These are phyloP conservation scores for Drosophila orosa DNA, from an alignment of 1,140 invertebrate genomes.

Conservation along the genomic window DNA sequence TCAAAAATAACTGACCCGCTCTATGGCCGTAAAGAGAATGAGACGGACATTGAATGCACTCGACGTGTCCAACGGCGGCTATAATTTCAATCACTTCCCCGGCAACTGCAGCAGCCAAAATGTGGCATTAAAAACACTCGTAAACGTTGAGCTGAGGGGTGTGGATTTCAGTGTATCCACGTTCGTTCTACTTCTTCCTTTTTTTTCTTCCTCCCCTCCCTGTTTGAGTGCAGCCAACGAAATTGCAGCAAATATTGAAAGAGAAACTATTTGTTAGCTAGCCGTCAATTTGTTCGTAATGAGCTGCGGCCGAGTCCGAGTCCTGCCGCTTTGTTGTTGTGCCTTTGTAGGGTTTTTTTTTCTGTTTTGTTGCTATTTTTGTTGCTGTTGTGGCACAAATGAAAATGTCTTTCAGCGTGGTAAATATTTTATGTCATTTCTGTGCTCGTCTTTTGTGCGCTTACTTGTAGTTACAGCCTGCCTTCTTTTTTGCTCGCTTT, in stretches of 20 bases:
- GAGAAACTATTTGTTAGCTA: slow-evolving; percentile 59
- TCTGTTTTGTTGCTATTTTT: slow-evolving; percentile 7
- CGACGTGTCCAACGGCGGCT: slow-evolving; percentile 47
- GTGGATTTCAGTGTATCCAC: slow-evolving; percentile 33
- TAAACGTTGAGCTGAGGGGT: slow-evolving; percentile 42
- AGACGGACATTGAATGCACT: slow-evolving; percentile 64
- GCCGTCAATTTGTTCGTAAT: slow-evolving; percentile 69
- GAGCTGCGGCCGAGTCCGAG: slow-evolving; percentile 44
- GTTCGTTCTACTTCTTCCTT: neutral
- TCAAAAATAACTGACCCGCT: slow-evolving; percentile 67
- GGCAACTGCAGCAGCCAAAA: slow-evolving; percentile 56
- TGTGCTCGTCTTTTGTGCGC: slow-evolving; percentile 34
- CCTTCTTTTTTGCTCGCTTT: slow-evolving; percentile 6
- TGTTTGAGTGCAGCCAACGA: slow-evolving; percentile 35
- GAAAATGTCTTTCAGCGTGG: slow-evolving; percentile 70
- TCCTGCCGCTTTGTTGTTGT: slow-evolving; percentile 15
- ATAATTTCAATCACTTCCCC: slow-evolving; percentile 72
- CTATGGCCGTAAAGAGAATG: slow-evolving; percentile 44
- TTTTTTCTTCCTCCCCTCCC: neutral
- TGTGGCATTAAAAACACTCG: slow-evolving; percentile 71
- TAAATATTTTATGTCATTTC: slow-evolving; percentile 75
- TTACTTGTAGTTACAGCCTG: slow-evolving; percentile 37
- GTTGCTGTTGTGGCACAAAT: slow-evolving; percentile 49
- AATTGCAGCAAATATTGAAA: slow-evolving; percentile 61
- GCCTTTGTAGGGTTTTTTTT: slow-evolving; percentile 7